Evolutionary conservation across 1,140 invertebrate species (phyloP), one percentile per base, ranked within the genome.

Genomic region (Metaphire vulgaris): DNA sequence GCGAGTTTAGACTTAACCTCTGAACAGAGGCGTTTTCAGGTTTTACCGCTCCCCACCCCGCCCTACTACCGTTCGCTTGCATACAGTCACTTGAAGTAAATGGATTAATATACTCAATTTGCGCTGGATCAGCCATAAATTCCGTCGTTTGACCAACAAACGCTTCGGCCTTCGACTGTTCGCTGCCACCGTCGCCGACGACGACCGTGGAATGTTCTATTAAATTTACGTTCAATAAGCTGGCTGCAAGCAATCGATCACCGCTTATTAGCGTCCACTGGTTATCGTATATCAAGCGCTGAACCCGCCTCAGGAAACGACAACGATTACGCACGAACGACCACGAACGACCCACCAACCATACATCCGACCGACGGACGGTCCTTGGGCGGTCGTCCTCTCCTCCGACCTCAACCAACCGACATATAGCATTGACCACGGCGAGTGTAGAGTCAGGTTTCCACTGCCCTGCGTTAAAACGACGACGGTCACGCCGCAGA

Each of bases 141-240:
- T 56, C 41, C 41, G 21, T 56, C 41, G 41, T 56, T 6, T 56
- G 41, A 56, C 41, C 41, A 56, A 56, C 41, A 21, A 21, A 12
- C 41, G 6, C 41, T 56, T 21, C 41, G 41, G 41, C 41, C 6
- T 21, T 56, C 41, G 41, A 56, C 41, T 21, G 41, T 12, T 6
- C 41, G 6, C 6, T 21, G 41, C 41, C 41, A 21, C 6, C 6
- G 6, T 56, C 41, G 21, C 41, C 41, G 6, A 21, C 6, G 41
- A 56, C 41, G 41, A 56, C 21, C n/a, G 41, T 21, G 6, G 41
- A 56, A 6, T 21, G 41, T 56, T 56, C 41, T 56, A 56, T 56
- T 56, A 56, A 56, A 56, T 56, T 56, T 56, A 56, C 41, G 41
- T 56, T 56, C 41, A 56, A 56, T 56, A 56, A 56, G 41, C 41